Conservation (phyloP, 2,797 vertebrate species). For the Lophotriccus pileatus region DNA sequence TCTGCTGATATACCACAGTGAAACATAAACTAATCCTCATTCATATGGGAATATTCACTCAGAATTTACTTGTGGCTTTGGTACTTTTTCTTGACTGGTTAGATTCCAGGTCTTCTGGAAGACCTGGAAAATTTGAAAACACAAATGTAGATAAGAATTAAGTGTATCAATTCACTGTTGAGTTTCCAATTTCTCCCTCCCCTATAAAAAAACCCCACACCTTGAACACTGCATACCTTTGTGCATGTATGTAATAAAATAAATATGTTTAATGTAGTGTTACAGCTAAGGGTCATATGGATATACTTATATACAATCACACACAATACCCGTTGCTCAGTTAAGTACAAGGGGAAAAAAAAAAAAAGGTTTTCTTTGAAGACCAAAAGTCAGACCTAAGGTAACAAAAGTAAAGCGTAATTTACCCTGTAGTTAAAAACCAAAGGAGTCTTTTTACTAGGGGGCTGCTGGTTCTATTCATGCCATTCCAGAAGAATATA, state of each 20-base stretch:
- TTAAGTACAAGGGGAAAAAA: background rate
- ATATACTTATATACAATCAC: background rate
- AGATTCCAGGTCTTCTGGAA: background rate
- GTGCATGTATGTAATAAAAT: background rate
- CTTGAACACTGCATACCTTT: slow-evolving; percentile 8
- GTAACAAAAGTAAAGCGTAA: slow-evolving; percentile 43
- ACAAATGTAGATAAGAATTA: background rate
- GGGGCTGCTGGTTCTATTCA: slow-evolving; percentile 66
- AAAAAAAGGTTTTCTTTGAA: slow-evolving; percentile 32
- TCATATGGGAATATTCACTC: slow-evolving; percentile 30
- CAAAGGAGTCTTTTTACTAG: slow-evolving; percentile 60
- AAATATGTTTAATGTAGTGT: background rate
- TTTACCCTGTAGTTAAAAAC: slow-evolving; percentile 70
- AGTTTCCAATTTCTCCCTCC: background rate
- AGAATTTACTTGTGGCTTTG: slow-evolving; percentile 31
- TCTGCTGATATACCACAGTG: slow-evolving; percentile 27
- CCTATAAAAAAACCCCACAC: background rate
- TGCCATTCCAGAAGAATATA: slow-evolving; percentile 68
- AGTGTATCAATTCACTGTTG: background rate
- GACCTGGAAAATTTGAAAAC: background rate
- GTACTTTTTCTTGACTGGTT: slow-evolving; percentile 22
- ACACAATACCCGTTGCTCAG: background rate
- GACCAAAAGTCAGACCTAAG: slow-evolving; percentile 50
- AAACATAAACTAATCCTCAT: slow-evolving; percentile 36
- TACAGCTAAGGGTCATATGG: background rate